Evolutionary conservation across 1,140 invertebrate genomes (phyloP), one percentile per base, ranked within the genome.

Genomic region (Lepidurus arcticus): DNA sequence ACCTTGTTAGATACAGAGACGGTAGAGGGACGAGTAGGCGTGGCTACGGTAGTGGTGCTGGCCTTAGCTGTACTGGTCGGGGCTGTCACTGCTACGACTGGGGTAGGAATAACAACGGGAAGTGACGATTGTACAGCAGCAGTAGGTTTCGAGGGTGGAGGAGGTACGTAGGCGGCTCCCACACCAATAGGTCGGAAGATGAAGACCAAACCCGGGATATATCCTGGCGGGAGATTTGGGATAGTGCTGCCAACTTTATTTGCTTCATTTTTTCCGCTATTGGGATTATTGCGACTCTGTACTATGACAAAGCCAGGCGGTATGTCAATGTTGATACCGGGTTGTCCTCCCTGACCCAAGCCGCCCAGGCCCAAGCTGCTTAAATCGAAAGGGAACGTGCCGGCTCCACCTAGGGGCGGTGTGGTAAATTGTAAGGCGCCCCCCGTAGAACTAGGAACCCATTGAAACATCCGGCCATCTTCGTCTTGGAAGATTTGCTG

Each of bases 171-270:
- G 16, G 53, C 53, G 16, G 53, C 53, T 65, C 9, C 53, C 8
- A 11, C 16, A 65, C 53, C 53, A 65, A 65, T 65, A 65, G 53
- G 53, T 8, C 53, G 53, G 53, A 65, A 65, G 53, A 65, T 65
- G 13, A 65, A 65, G 53, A 65, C 53, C 21, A 65, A 21, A 65
- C 53, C 53, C 16, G n/a, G 3, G 6, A 7, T 65, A 3, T 65
- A 65, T 10, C 53, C 53, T 7, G 53, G 53, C n/a, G 9, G 53
- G 21, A 65, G 8, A 65, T 10, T 65, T 65, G 53, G 16, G 16
- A 21, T 10, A 16, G 16, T 47, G 16, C 45, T 47, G 45, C 10
- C 10, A 16, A 4, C 45, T 47, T 16, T 16, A 11, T 10, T 11
- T 65, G 8, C 53, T 65, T 65, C 9, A 21, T 21, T 65, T 65